These are phyloP conservation scores for Fragum sueziense DNA, from an alignment of 2,888 invertebrate genomes.

Conservation along the genomic window DNA sequence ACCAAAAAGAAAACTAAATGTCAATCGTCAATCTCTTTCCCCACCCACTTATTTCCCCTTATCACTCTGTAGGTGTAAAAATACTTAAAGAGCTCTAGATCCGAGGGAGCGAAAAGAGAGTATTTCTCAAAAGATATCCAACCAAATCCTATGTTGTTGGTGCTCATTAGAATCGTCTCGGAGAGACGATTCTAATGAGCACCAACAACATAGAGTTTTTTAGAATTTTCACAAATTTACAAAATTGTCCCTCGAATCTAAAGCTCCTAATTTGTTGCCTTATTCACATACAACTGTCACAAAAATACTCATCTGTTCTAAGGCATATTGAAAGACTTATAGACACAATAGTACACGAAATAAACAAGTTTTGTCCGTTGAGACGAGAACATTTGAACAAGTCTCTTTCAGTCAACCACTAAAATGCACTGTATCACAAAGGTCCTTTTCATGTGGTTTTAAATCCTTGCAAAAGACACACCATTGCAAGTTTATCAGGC, in stretches of 20 bases:
- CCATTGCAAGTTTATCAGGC: no score
- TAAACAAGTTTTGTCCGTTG: background rate
- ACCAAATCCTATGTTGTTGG: no score
- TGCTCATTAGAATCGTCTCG: no score
- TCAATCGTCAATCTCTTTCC: background rate
- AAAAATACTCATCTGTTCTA: slow-evolving; percentile 19
- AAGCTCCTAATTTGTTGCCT: background rate
- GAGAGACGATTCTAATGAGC: no score
- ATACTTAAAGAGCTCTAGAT: no score
- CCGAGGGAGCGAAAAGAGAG: no score
- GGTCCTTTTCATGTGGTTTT: no score
- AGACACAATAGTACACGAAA: slow-evolving; percentile 14
- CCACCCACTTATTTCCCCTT: background rate
- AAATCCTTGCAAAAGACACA: no score
- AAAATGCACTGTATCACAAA: slow-evolving; percentile 4
- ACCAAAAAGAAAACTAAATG: background rate
- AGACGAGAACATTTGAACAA: background rate
- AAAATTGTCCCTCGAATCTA: no score
- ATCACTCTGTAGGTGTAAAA: background rate
- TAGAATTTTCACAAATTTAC: no score
- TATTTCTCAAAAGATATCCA: no score
- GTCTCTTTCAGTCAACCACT: background rate
- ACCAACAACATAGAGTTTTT: no score
- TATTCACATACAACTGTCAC: slow-evolving; percentile 11
- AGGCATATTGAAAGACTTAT: slow-evolving; percentile 26